These are phyloP conservation scores for Drosophila persimilis DNA, from an alignment of 1,140 invertebrate species.

Conservation along the genomic window DNA sequence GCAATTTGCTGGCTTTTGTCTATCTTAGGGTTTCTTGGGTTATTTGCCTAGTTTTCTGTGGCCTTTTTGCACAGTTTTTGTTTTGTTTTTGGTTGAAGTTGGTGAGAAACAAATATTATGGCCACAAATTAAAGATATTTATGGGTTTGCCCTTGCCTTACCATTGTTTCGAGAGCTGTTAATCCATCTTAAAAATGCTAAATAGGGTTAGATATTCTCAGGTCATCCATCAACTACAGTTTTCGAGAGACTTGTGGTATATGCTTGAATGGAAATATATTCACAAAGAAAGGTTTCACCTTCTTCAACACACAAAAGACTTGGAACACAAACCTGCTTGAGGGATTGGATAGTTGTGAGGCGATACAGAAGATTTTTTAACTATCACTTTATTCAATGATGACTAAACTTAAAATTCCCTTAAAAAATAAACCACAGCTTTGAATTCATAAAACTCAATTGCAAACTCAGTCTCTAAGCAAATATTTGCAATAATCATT, in stretches of 20 bases:
- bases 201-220: slow-evolving; percentile 19
- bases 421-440: too few species aligned
- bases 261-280: too few species aligned
- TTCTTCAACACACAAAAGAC: slow-evolving; percentile 38
- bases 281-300: neutral
- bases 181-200: slow-evolving; percentile 43
- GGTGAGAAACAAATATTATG: slow-evolving; percentile 38
- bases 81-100: slow-evolving; percentile 14
- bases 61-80: too few species aligned
- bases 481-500: too few species aligned
- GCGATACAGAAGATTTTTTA: neutral
- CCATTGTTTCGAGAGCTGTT: slow-evolving; percentile 11
- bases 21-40: slow-evolving; percentile 30
- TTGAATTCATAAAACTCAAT: too few species aligned
- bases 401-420: too few species aligned
- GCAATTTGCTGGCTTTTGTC: slow-evolving; percentile 34
- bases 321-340: slow-evolving; percentile 47
- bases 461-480: too few species aligned
- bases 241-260: neutral
- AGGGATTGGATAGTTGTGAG: neutral
- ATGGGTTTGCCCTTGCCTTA: slow-evolving; percentile 19
- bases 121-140: slow-evolving; percentile 34
- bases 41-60: slow-evolving; percentile 36
- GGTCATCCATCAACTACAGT: slow-evolving; percentile 26
- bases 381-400: too few species aligned